Evolutionary conservation across 2,797 vertebrate species (phyloP), one percentile per base, ranked within the genome.

Genomic region (Astyanax mexicanus): DNA sequence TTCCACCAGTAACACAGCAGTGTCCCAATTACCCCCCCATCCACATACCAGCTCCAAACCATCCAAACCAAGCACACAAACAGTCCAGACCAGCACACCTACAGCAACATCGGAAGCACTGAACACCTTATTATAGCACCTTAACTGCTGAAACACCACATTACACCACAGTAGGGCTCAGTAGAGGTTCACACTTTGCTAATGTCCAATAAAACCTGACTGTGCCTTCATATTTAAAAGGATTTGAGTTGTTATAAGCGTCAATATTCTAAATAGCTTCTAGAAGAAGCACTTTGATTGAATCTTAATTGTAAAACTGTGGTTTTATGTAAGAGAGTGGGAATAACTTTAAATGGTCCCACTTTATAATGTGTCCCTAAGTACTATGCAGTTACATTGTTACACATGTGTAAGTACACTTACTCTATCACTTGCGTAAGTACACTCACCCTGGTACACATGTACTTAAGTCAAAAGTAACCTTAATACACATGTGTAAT

Each of bases 21-120:
- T 54, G 13, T 64, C 51, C 42, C 40, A 78, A 76, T 79, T 77
- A 78, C 69, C 58, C 57, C 74, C 67, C 75, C 69, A 78, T 79
- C 77, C 75, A 52, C 78, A 77, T 72, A 72, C 74, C 17, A 67
- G 49, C 21, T 40, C 77, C 79, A 83, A 81, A 72, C 65, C 62
- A 61, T 61, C 72, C 13, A 58, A 75, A 72, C 77, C 44, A 29
- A 49, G 11, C 52, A 29, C 8, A 6, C 44, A 38, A 10, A 1
- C 6, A 21, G 27, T 25, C 44, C 27, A 21, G 40, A 23, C 25
- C 58, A 55, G 3, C 6, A 27, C 38, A 9, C 27, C 45, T 29
- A 8, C 29, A 37, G n/a, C n/a, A 19, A 38, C 54, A 21, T 21
- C n/a, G 17, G 29, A 65, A 38, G 47, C 68, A 38, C 17, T 32